Conservation (phyloP, 2,113 vertebrate species). For the Cheilinus undulatus region DNA sequence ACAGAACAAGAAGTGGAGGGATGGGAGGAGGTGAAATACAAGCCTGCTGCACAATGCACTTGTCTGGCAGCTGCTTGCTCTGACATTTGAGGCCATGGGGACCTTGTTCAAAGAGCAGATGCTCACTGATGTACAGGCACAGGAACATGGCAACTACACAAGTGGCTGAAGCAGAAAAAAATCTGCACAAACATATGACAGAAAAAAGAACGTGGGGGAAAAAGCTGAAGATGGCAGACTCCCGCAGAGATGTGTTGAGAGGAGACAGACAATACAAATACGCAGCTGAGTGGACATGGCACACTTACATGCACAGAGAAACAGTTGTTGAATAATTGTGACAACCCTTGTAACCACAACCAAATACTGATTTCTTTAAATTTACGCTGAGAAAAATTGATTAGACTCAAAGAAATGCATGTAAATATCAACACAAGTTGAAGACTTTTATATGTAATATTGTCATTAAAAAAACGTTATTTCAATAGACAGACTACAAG, state of each 20-base stretch:
- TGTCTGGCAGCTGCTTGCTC: conserved; percentile 79
- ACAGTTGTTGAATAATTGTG: background rate
- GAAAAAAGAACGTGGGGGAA: conserved; percentile 57
- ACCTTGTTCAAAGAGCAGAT: conserved; percentile 81
- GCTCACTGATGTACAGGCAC: conserved; percentile 77
- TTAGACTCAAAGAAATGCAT: too few species aligned
- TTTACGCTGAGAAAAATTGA: too few species aligned
- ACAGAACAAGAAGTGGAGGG: conserved; percentile 85
- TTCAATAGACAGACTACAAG: too few species aligned
- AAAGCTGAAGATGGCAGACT: conserved; percentile 53
- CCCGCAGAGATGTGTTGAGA: conserved; percentile 48
- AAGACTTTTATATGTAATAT: too few species aligned
- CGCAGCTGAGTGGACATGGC: conserved; percentile 38
- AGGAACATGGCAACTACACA: conserved; percentile 78
- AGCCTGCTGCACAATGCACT: conserved; percentile 74
- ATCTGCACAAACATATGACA: conserved; percentile 72
- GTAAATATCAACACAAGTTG: too few species aligned
- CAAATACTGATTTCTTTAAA: background rate
- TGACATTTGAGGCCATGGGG: conserved; percentile 84
- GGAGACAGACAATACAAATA: conserved; percentile 36
- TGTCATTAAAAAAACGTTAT: too few species aligned
- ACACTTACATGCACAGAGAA: conserved; percentile 22
- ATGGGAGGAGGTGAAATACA: conserved; percentile 71
- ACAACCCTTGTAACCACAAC: background rate
- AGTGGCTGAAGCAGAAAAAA: conserved; percentile 72